These are phyloP conservation scores for Philotrypesis tridentata DNA, from an alignment of 1,140 invertebrate genomes.

Conservation along the genomic window DNA sequence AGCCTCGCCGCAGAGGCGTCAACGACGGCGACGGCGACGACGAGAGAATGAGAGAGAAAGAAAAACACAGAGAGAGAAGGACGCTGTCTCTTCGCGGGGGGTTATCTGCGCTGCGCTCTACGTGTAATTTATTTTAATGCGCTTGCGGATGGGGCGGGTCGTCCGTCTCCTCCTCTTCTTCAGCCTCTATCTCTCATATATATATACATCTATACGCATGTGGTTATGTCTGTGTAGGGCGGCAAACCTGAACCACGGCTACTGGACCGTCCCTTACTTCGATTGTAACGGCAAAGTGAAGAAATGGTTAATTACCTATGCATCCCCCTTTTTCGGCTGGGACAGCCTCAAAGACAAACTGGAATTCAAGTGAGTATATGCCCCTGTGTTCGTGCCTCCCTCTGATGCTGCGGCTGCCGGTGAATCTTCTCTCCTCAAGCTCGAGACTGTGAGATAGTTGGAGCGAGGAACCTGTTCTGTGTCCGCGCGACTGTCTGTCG, in stretches of 20 bases:
- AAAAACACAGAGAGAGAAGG: background rate
- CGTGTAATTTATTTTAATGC: constrained; percentile 53
- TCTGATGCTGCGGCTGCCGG: constrained; percentile 15
- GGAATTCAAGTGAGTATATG: constrained; percentile 91
- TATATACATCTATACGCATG: constrained; percentile 55
- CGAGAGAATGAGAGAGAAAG: constrained; percentile 15
- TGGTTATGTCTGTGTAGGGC: constrained; percentile 76
- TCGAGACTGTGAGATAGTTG: constrained; percentile 67
- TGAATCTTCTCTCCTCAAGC: constrained; percentile 51
- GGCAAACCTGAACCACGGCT: constrained; percentile 89
- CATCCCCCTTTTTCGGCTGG: constrained; percentile 97
- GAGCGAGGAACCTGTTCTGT: constrained; percentile 62
- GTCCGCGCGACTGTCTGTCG: background rate
- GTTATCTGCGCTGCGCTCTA: constrained; percentile 46
- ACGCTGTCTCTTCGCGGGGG: constrained; percentile 48
- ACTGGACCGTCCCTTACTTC: constrained; percentile 95
- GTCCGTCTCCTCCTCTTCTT: constrained; percentile 27
- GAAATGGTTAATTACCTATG: constrained; percentile 97
- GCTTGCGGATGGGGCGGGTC: constrained; percentile 51
- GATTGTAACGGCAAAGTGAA: constrained; percentile 94
- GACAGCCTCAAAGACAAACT: constrained; percentile 92
- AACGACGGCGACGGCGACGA: constrained; percentile 17
- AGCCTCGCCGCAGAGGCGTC: constrained; percentile 49
- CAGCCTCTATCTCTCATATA: constrained; percentile 15
- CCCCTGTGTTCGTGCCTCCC: background rate